These are phyloP conservation scores for Oscheius sp. DNA, from an alignment of 2,888 invertebrate genomes.

Conservation along the genomic window DNA sequence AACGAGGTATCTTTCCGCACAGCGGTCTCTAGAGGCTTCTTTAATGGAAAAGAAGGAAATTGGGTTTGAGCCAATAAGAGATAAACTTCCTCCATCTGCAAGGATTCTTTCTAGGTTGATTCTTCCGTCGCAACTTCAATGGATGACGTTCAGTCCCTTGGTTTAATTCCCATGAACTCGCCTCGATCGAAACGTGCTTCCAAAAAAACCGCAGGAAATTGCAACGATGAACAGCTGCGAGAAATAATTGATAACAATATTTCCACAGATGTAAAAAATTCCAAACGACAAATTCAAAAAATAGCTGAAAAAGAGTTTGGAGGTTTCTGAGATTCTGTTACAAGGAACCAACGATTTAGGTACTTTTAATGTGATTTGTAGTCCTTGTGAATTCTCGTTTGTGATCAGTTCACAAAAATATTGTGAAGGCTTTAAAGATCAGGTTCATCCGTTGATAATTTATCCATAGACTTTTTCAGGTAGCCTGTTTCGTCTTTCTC, in stretches of 20 bases:
- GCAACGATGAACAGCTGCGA: constrained; percentile 18
- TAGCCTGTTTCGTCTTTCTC: constrained; percentile 49
- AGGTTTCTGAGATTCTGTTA: constrained; percentile 32
- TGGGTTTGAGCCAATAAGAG: neutral
- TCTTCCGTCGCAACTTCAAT: constrained; percentile 1
- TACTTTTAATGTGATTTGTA: constrained; percentile 52
- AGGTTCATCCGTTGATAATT: constrained; percentile 14
- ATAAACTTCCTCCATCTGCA: neutral
- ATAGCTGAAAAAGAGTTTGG: constrained; percentile 62
- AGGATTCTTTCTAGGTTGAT: constrained; percentile 7
- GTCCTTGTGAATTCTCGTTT: constrained; percentile 54
- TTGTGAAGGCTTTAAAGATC: constrained; percentile 53
- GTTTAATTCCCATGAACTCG: neutral
- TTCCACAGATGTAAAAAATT: constrained; percentile 56
- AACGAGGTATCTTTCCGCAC: constrained; percentile 22
- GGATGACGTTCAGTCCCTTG: constrained; percentile 11
- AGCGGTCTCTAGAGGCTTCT: neutral
- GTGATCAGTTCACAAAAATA: constrained; percentile 53
- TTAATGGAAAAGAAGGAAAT: neutral
- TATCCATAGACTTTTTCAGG: constrained; percentile 24
- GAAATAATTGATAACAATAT: constrained; percentile 52
- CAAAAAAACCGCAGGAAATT: constrained; percentile 12
- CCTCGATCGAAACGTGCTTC: constrained; percentile 6
- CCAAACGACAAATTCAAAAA: constrained; percentile 64
- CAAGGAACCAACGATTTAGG: constrained; percentile 15